Conservation (phyloP, 2,888 invertebrate genomes). For the Dinocampus coccinellae region DNA sequence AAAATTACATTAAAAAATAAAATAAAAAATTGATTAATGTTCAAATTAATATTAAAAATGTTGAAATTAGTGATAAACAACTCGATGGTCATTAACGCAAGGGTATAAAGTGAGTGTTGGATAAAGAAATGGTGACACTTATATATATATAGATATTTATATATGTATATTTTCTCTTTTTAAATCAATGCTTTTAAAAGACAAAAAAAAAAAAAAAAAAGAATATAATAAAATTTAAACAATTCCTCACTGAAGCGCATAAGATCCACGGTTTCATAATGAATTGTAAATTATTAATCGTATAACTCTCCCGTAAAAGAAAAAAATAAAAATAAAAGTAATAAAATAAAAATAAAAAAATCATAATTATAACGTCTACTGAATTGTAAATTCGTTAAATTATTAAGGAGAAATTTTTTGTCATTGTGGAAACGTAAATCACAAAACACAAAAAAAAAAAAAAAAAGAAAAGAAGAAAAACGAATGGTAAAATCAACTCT, state of each 20-base stretch:
- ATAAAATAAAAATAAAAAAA: too few relatives aligned
- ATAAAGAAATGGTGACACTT: conserved; percentile 36
- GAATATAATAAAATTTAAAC: conserved; percentile 38
- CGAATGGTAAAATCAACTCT: conserved; percentile 40
- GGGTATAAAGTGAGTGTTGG: conserved; percentile 38
- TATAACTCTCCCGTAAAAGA: conserved; percentile 62
- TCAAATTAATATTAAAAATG: conserved; percentile 9
- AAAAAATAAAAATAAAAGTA: neutral
- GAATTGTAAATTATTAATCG: conserved; percentile 54
- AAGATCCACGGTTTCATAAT: conserved; percentile 41
- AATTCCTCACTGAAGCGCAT: conserved; percentile 52
- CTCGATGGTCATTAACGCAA: conserved; percentile 33
- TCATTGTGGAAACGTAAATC: conserved; percentile 37
- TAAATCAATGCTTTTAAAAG: neutral
- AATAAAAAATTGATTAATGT: conserved; percentile 9
- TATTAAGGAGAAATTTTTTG: conserved; percentile 46
- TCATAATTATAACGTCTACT: too few relatives aligned
- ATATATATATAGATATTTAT: conserved; percentile 21
- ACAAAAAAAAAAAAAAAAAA: neutral
- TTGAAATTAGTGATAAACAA: conserved; percentile 9
- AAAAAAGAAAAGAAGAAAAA: conserved; percentile 52
- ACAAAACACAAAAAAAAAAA: conserved; percentile 52
- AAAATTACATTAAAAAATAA: conserved; percentile 11
- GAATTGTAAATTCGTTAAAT: conserved; percentile 63
- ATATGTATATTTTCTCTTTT: neutral